A percentile compares a stretch with the other conserved stretches of the same genome.
Conservation (phyloP, 2,113 vertebrate genomes). For the Protomyctophum bolini region DNA sequence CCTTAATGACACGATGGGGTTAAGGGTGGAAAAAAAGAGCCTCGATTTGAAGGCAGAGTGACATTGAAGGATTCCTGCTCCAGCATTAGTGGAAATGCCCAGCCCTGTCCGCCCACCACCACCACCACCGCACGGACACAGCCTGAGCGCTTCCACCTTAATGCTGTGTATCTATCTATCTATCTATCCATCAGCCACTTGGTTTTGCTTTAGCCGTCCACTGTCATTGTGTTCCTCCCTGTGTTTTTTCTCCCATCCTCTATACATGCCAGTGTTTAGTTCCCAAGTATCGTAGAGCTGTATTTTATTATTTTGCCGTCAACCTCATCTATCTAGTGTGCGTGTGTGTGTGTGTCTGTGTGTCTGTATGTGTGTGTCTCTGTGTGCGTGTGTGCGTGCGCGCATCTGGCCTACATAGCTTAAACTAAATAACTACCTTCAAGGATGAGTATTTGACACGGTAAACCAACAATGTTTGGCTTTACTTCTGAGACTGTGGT, state of each 20-base stretch:
- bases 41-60: constrained; percentile 54
- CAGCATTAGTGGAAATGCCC: constrained; percentile 73
- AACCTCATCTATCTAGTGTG: constrained; percentile 24
- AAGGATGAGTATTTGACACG: constrained; percentile 17
- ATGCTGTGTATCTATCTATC: constrained; percentile 44
- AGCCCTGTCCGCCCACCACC: constrained; percentile 25
- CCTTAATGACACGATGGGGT: neutral
- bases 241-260: constrained; percentile 4
- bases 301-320: constrained; percentile 26
- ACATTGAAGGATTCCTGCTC: constrained; percentile 72
- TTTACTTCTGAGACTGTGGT: constrained; percentile 25
- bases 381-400: constrained; percentile 35
- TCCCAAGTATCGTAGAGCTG: constrained; percentile 30
- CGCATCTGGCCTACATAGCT: constrained; percentile 20
- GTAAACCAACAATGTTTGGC: neutral
- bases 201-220: constrained; percentile 22
- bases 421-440: constrained; percentile 18
- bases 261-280: constrained; percentile 13
- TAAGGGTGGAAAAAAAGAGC: constrained; percentile 22
- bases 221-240: constrained; percentile 6
- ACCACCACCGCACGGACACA: constrained; percentile 4
- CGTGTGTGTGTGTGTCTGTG: constrained; percentile 5
- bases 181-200: constrained; percentile 34
- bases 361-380: constrained; percentile 35
- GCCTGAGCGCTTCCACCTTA: constrained; percentile 66